Evolutionary conservation across 2,797 vertebrate species (phyloP).

Genomic region (Chelon labrosus): DNA sequence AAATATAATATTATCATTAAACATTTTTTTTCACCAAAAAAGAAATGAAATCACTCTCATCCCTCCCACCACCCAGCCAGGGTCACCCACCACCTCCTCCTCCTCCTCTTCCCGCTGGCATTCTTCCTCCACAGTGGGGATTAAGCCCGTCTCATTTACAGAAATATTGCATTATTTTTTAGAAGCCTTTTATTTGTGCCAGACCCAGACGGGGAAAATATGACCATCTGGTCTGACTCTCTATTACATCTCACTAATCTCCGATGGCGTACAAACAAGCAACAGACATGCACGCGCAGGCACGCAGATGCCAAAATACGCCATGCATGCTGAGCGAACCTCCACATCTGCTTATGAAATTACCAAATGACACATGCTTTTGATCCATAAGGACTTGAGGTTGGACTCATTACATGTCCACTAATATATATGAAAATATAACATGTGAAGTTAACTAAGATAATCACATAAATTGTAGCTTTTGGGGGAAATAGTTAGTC

Average conservation of each 20-base stretch:
- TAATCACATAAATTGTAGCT: not conserved
- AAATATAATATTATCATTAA: constrained; percentile 26
- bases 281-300: not conserved
- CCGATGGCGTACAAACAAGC: constrained; percentile 49
- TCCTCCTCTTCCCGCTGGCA: not conserved
- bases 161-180: constrained; percentile 63
- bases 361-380: constrained; percentile 6
- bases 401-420: too few species aligned
- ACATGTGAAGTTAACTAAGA: not conserved
- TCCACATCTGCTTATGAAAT: constrained; percentile 26
- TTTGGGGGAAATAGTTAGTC: not conserved
- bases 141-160: constrained; percentile 73
- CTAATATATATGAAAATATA: not conserved
- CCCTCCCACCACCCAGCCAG: not conserved
- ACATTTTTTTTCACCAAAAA: too few species aligned
- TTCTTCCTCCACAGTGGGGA: constrained; percentile 45
- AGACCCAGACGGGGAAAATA: constrained; percentile 63
- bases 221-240: constrained; percentile 74
- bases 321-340: constrained; percentile 10
- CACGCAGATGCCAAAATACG: constrained; percentile 21
- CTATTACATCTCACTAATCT: constrained; percentile 68
- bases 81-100: constrained; percentile 1
- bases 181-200: constrained; percentile 59
- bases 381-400: not conserved
- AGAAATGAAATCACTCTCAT: constrained; percentile 8